Evolutionary conservation across 2,888 invertebrate species (phyloP), one percentile per base, ranked within the genome.

Genomic region (Spicauda simplicius): DNA sequence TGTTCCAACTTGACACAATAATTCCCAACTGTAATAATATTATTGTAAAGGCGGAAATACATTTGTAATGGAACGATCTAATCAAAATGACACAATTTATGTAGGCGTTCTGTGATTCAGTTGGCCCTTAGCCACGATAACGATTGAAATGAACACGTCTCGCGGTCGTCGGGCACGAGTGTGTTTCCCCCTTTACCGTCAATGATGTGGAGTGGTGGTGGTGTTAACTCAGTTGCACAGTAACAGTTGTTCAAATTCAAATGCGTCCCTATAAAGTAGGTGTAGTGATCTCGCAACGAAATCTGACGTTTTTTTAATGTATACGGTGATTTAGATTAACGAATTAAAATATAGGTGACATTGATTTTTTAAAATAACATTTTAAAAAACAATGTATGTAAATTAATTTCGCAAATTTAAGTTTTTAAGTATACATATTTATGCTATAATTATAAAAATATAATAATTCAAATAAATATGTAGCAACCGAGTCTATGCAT

Each of bases 181-280:
- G 48, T 48, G 48, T 48, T n/a, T 41, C 16, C 48, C 14, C 16
- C 48, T 48, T 57, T 41, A 61, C 55, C 50, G 63, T 69, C 64
- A 69, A 62, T 77, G 77, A 77, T 76, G 74, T 77, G 64, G 75
- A 77, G 74, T 74, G 75, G 76, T 76, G 77, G 73, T 71, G 73
- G 52, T 58, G 72, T 72, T 70, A 65, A 64, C 70, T 72, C 73
- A 72, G 72, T 68, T 73, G 68, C 71, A 67, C 69, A 62, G 37
- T 73, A 73, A 72, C 73, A 19, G 25, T 20, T 64, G 64, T 53
- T 50, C 33, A 64, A 33, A 50, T 50, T 59, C n/a, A n/a, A 69
- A 72, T 78, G 75, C 69, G 76, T 70, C 55, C 54, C 48, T 48
- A 37, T 69, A 73, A 74, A 71, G 76, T 69, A 77, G 14, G 41